A percentile compares a stretch with the other conserved stretches of the same genome.
Evolutionary conservation across 53 echinoderm and acorn worm species (phyloP).

Genomic region (Zoroaster sp.): DNA sequence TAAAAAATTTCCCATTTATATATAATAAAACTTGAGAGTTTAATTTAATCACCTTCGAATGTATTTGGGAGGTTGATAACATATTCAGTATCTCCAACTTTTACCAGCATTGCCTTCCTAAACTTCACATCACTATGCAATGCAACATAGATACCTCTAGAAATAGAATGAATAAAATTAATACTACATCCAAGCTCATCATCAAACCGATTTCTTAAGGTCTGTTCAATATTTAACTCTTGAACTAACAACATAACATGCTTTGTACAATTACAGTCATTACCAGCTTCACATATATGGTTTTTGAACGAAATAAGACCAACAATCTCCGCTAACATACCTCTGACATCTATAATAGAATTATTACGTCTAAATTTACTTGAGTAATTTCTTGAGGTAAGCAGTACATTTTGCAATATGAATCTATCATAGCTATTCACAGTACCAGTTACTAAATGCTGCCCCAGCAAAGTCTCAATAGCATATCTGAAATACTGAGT

Average conservation of each 20-base stretch:
- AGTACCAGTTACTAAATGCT: background rate
- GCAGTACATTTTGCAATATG: background rate
- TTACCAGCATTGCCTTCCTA: background rate
- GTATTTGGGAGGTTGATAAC: slow-evolving; percentile 30
- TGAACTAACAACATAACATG: background rate
- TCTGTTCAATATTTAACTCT: background rate
- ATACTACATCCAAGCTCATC: background rate
- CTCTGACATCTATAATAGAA: slow-evolving; percentile 6
- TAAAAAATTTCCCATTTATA: too few relatives aligned
- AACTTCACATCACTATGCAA: background rate
- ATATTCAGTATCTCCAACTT: background rate
- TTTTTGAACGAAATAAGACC: background rate
- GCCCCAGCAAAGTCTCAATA: slow-evolving; percentile 8
- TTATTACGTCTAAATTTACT: slow-evolving; percentile 42
- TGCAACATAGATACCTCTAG: slow-evolving; percentile 7
- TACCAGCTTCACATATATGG: background rate
- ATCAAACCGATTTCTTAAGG: background rate
- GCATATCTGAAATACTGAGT: slow-evolving; percentile 4
- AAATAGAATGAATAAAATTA: slow-evolving; percentile 19
- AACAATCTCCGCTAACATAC: background rate
- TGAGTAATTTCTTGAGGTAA: slow-evolving; percentile 18
- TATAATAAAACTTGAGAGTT: too few relatives aligned
- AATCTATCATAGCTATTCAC: slow-evolving; percentile 26
- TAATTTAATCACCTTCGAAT: slow-evolving; percentile 12
- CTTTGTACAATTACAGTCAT: background rate